Evolutionary conservation across 2,888 invertebrate genomes (phyloP).

Genomic region (Drosophila ustulata): DNA sequence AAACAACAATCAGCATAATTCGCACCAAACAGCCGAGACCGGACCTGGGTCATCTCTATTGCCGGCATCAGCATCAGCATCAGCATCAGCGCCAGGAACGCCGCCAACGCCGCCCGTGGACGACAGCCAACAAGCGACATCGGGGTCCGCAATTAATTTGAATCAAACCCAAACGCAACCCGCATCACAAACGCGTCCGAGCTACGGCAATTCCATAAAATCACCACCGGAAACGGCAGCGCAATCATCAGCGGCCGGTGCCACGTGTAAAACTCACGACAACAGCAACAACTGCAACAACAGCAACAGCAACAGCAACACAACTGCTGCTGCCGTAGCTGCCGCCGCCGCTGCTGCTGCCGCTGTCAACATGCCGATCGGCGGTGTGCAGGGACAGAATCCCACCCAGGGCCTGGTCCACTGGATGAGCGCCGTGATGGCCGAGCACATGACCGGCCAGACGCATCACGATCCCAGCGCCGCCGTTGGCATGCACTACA

Average conservation of each 20-base stretch:
- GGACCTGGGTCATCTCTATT: constrained; percentile 50
- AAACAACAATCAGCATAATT: constrained; percentile 52
- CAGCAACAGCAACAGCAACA: constrained; percentile 33
- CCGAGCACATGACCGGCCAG: constrained; percentile 94
- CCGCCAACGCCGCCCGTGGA: constrained; percentile 68
- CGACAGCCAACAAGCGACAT: constrained; percentile 53
- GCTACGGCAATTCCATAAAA: constrained; percentile 72
- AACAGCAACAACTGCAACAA: constrained; percentile 41
- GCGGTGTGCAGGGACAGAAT: constrained; percentile 87
- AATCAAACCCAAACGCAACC: constrained; percentile 66
- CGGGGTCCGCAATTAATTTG: constrained; percentile 73
- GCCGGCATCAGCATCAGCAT: constrained; percentile 43
- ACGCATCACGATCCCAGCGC: constrained; percentile 88
- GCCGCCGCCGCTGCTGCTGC: constrained; percentile 65
- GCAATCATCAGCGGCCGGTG: constrained; percentile 45
- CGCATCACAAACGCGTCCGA: constrained; percentile 70
- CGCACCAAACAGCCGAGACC: constrained; percentile 38
- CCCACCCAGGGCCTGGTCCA: constrained; percentile 94
- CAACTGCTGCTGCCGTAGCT: constrained; percentile 48
- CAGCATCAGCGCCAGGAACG: constrained; percentile 54
- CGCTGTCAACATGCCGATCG: constrained; percentile 84
- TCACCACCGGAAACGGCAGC: constrained; percentile 70
- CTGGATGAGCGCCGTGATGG: constrained; percentile 98
- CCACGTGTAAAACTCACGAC: constrained; percentile 65
- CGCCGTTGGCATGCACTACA: constrained; percentile 85